Evolutionary conservation across 2,797 vertebrate genomes (phyloP), one percentile per base, ranked within the genome.

Genomic region (Basileuterus tristriatus): DNA sequence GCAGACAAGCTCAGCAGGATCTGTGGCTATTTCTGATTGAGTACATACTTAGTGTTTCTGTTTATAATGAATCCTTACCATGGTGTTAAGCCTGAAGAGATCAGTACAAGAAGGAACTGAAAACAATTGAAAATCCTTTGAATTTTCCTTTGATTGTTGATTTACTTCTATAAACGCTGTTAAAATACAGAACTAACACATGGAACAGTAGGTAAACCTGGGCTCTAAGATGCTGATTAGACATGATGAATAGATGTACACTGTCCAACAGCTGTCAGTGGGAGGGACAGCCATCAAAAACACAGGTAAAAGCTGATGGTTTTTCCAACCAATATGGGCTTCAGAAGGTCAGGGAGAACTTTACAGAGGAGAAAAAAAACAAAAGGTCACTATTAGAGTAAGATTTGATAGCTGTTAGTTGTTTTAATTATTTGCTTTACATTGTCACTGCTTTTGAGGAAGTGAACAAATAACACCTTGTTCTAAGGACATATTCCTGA

Each of bases 211-310:
- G 43, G 36, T 69, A 56, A 72, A 34, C 4, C 19, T 22, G 10
- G 17, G 17, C 16, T 62, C 11, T 58, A 74, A 65, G 36, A 27
- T 85, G 39, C 59, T 39, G 6, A 26, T 58, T 78, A 47, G 39
- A 69, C 9, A 21, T 0, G 0, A 59, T 71, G 4, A 70, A 34
- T 49, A 65, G 44, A 16, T 1, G 1, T n/a, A 16, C 4, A 21
- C 20, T 78, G 29, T 63, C 27, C 3, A 4, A 59, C 68, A 74
- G 22, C 4, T 63, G 24, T 74, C 68, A 78, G 26, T 68, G 26
- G n/a, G 32, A 60, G 26, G n/a, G 32, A 60, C 21, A 78, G 5
- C 15, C 49, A 11, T 30, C 37, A 49, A 81, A 49, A 86, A 44
- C 22, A 41, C 3, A 71, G 30, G 16, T 20, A 56, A 56, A 81